phyloP scores from a whole-genome alignment of 1,140 invertebrate species.

The Nomia melanderi region DNA sequence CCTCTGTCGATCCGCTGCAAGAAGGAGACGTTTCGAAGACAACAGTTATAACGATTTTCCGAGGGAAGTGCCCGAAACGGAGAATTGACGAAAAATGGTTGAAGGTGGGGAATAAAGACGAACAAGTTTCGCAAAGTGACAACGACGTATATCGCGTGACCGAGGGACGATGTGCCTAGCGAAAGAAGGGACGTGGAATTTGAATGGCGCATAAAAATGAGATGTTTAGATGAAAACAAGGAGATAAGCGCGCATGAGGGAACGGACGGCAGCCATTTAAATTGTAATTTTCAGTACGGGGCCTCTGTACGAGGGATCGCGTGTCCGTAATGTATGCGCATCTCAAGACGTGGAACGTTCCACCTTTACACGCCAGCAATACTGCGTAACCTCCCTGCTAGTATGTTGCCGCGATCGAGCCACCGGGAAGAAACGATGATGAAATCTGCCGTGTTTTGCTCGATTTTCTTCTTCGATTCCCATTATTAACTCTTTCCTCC shows the following conservation, averaged over 20 bases:
- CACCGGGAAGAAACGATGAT: conserved; percentile 13
- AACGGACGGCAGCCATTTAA: conserved; percentile 75
- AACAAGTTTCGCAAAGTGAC: conserved; percentile 55
- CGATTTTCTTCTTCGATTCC: conserved; percentile 5
- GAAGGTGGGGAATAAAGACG: neutral
- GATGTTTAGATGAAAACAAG: conserved; percentile 80
- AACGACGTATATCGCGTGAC: conserved; percentile 65
- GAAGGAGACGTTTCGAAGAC: no score
- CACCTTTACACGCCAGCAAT: conserved; percentile 71
- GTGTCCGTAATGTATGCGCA: conserved; percentile 80
- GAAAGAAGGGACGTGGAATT: conserved; percentile 70
- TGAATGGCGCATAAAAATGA: conserved; percentile 80
- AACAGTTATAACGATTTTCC: neutral
- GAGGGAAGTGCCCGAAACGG: neutral
- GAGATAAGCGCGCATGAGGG: conserved; percentile 71
- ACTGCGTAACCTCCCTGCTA: conserved; percentile 34
- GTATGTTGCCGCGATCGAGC: conserved; percentile 11
- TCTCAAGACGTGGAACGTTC: conserved; percentile 73
- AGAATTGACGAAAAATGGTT: neutral
- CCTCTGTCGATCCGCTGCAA: no score
- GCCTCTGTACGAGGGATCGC: conserved; percentile 71
- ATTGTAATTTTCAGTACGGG: conserved; percentile 79
- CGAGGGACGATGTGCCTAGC: conserved; percentile 35
- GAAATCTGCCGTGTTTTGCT: conserved; percentile 6
- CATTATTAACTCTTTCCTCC: neutral